A percentile compares a stretch with the other conserved stretches of the same genome.
These are phyloP conservation scores for Myiothlypis coronata DNA, from an alignment of 2,797 vertebrate genomes.

Conservation along the genomic window DNA sequence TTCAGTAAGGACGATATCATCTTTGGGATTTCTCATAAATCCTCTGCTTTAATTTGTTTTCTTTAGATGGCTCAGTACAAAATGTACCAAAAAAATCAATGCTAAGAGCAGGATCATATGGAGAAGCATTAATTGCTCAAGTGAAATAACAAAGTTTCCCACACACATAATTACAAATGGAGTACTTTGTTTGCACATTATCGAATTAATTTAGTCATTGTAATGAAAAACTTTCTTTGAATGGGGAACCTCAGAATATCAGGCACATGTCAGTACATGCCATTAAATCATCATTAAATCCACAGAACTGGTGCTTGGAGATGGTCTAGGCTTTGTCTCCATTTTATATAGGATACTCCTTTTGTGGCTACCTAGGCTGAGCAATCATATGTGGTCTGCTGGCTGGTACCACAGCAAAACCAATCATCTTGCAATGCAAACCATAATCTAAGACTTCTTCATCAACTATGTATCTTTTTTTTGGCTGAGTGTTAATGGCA, in stretches of 20 bases:
- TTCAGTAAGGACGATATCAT: background rate
- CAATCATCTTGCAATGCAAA: background rate
- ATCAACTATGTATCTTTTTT: background rate
- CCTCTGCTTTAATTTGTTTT: conserved; percentile 37
- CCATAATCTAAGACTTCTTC: background rate
- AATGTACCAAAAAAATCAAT: background rate
- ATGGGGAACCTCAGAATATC: background rate
- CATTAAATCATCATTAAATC: conserved; percentile 35
- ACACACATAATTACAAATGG: background rate
- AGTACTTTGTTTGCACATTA: conserved; percentile 4
- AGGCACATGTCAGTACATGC: background rate
- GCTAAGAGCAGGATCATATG: background rate
- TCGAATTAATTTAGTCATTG: conserved; percentile 10
- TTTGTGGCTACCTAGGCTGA: background rate
- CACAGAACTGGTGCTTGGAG: background rate
- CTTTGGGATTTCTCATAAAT: conserved; percentile 30
- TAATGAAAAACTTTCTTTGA: background rate
- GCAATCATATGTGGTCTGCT: background rate
- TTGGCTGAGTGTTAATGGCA: background rate
- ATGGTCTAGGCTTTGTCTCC: background rate
- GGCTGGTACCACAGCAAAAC: background rate
- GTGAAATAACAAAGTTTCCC: background rate
- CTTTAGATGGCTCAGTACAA: background rate
- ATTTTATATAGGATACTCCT: background rate
- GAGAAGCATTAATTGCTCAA: conserved; percentile 24